These are phyloP conservation scores for Antechinus flavipes DNA, from an alignment of 2,113 vertebrate species.

Conservation along the genomic window DNA sequence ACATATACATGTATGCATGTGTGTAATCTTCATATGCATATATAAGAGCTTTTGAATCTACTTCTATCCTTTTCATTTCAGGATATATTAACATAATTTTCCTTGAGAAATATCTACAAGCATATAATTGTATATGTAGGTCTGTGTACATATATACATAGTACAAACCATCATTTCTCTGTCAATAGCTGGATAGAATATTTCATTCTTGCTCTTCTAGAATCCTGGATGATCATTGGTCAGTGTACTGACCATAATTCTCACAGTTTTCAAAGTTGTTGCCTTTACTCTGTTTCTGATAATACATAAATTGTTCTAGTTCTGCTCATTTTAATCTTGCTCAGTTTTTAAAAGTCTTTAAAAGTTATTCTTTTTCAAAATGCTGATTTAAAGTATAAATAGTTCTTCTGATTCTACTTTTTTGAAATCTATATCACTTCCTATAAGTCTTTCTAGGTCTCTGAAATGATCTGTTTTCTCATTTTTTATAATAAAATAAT, in stretches of 20 bases:
- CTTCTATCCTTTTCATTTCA: too few species aligned
- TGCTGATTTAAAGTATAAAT: neutral
- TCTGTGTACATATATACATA: too few species aligned
- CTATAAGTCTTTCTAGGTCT: neutral
- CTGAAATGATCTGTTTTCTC: neutral
- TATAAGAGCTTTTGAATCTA: too few species aligned
- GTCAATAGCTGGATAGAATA: neutral
- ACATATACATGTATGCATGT: too few species aligned
- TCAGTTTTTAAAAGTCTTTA: neutral
- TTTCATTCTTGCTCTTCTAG: neutral
- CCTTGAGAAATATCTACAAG: too few species aligned
- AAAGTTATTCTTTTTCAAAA: neutral
- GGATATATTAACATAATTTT: too few species aligned
- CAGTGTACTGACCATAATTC: neutral
- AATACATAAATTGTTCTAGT: neutral
- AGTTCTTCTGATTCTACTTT: neutral
- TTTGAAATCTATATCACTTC: neutral
- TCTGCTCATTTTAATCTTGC: neutral
- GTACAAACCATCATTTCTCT: too few species aligned
- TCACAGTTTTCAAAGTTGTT: neutral
- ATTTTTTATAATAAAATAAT: neutral
- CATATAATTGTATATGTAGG: too few species aligned
- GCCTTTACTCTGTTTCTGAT: neutral
- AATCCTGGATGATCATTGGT: neutral
- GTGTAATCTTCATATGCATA: too few species aligned